Conservation (phyloP, 2,797 vertebrate genomes). For the Anguilla pacifica region DNA sequence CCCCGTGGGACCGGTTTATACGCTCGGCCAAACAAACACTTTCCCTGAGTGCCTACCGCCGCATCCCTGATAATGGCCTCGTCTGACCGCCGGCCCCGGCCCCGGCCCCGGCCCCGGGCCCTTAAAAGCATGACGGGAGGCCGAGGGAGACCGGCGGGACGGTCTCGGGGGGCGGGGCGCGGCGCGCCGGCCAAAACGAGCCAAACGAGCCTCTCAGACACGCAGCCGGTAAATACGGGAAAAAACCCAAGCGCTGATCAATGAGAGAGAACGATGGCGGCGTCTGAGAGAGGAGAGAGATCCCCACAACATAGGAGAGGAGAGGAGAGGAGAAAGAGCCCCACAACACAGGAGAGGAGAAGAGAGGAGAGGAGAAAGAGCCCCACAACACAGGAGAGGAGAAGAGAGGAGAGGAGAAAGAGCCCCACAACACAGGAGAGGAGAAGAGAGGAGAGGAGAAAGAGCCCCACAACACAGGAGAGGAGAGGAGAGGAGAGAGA, state of each 20-base stretch:
- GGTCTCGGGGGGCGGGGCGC: background rate
- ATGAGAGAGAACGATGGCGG: conserved; percentile 46
- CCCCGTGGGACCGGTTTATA: background rate
- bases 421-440: background rate
- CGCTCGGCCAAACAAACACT: background rate
- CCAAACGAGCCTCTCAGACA: conserved; percentile 32
- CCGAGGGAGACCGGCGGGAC: background rate
- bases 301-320: conserved; percentile 22
- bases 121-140: background rate
- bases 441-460: background rate
- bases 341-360: too few relatives aligned
- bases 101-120: background rate
- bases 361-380: too few relatives aligned
- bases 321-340: too few relatives aligned
- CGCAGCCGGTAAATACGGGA: conserved; percentile 19
- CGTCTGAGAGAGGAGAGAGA: conserved; percentile 17
- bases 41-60: background rate
- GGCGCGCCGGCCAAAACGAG: conserved; percentile 24
- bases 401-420: background rate
- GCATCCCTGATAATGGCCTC: background rate
- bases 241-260: conserved; percentile 42
- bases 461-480: background rate
- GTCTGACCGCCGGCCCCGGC: background rate
- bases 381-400: background rate
- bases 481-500: background rate